Evolutionary conservation across 2,797 vertebrate genomes (phyloP).

Genomic region (Danio albolineatus): DNA sequence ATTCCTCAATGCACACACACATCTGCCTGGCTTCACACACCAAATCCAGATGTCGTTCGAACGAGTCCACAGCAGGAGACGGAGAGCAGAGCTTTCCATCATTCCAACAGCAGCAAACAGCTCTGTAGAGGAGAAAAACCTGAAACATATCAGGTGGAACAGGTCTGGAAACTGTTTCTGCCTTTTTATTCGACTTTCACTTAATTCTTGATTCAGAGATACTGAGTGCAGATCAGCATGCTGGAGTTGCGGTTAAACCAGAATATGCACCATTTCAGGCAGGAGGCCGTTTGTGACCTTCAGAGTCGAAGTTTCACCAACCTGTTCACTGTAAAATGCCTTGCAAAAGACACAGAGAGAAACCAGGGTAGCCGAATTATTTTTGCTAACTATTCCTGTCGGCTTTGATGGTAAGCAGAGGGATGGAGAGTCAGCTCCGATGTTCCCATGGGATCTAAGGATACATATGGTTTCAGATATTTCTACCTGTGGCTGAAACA

Average conservation of each 20-base stretch:
- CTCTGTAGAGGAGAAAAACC: conserved; percentile 13
- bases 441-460: conserved; percentile 34
- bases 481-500: conserved; percentile 42
- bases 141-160: conserved; percentile 42
- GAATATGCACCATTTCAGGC: conserved; percentile 16
- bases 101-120: conserved; percentile 48
- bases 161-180: conserved; percentile 34
- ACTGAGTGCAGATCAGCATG: conserved; percentile 31
- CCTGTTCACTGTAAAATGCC: conserved; percentile 38
- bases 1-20: conserved; percentile 28
- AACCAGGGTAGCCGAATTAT: conserved; percentile 45
- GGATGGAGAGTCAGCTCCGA: conserved; percentile 28
- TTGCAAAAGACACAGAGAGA: conserved; percentile 19
- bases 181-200: conserved; percentile 21
- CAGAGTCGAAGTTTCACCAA: not conserved
- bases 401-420: conserved; percentile 57
- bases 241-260: conserved; percentile 4
- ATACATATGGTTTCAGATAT: conserved; percentile 53
- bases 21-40: conserved; percentile 41
- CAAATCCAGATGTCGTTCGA: conserved; percentile 47
- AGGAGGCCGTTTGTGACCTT: conserved; percentile 32
- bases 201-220: conserved; percentile 30
- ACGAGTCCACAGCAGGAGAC: conserved; percentile 36
- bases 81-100: conserved; percentile 43
- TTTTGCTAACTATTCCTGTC: conserved; percentile 51